Evolutionary conservation across 2,888 invertebrate species (phyloP), one percentile per base, ranked within the genome.

Genomic region (Zaprionus bogoriensis): DNA sequence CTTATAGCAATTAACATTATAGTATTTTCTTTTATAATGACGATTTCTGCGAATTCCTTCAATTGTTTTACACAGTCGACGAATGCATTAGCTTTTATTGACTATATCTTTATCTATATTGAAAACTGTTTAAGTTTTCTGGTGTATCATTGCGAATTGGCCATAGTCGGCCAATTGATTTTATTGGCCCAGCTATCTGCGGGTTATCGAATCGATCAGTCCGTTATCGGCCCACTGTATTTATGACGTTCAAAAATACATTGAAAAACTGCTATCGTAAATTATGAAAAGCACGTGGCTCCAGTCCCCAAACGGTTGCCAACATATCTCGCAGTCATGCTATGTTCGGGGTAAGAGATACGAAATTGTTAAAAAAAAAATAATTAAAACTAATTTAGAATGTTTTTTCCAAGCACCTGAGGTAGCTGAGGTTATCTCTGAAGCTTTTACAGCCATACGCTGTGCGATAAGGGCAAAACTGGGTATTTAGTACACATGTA

Each of bases 121-220:
- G 23, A 20, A 39, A 19, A 30, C 7, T 22, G 3, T 23, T 32
- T 12, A 14, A 20, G 38, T 28, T 39, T 59, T 51, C 14, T 17
- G n/a, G 39, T 74, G 71, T 65, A 60, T 64, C 58, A 59, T 57
- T 60, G 27, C 20, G 20, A 38, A 66, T 57, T 53, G 75, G 45
- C 55, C 46, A 59, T 71, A 52, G 54, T 23, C 14, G 54, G 30
- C 36, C 70, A 71, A 75, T 66, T 32, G 55, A 19, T 17, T 42
- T 57, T 64, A 69, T 59, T 52, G 19, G 39, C 6, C 10, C 25
- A 44, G 32, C 54, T 66, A 75, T 66, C 70, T 52, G 9, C 12
- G n/a, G 50, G 12, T 52, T 67, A 63, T 55, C 50, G 41, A 30
- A 9, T 6, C 5, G 7, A 55, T 39, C 39, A 6, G 19, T 12